Evolutionary conservation across 2,113 vertebrate species (phyloP).

Genomic region (Chrysochloris asiatica): DNA sequence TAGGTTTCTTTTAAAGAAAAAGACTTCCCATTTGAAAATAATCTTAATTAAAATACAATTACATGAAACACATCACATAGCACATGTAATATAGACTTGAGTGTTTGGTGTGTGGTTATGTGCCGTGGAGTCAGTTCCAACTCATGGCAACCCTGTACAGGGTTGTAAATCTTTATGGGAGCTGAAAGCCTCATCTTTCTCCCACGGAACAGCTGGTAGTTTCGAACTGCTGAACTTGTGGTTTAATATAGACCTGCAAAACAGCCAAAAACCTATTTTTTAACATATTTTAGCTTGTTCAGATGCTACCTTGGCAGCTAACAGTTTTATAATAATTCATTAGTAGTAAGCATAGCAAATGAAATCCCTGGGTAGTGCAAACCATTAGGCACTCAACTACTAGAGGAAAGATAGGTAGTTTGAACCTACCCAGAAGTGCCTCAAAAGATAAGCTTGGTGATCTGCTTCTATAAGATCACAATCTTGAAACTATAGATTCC

Average conservation of each 20-base stretch:
- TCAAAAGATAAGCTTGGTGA: neutral
- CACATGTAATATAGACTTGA: no score
- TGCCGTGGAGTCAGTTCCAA: no score
- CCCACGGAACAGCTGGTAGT: no score
- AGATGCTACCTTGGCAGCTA: neutral
- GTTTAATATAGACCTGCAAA: neutral
- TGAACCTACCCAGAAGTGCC: neutral
- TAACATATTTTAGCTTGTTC: neutral
- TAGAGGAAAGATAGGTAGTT: neutral
- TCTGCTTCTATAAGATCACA: neutral
- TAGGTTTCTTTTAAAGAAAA: constrained; percentile 37
- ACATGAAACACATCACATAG: neutral
- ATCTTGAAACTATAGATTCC: no score
- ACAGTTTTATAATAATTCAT: no score
- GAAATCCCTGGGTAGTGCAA: neutral
- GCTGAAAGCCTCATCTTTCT: no score
- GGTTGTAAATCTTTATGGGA: no score
- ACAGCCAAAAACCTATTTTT: neutral
- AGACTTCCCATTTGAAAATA: neutral
- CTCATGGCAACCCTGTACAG: no score
- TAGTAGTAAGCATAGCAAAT: neutral
- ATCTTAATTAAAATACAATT: constrained; percentile 22
- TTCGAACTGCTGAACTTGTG: no score
- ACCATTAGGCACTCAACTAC: neutral
- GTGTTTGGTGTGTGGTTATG: no score